Evolutionary conservation across 2,113 vertebrate species (phyloP), one percentile per base, ranked within the genome.

Genomic region (Boleophthalmus pectinirostris): DNA sequence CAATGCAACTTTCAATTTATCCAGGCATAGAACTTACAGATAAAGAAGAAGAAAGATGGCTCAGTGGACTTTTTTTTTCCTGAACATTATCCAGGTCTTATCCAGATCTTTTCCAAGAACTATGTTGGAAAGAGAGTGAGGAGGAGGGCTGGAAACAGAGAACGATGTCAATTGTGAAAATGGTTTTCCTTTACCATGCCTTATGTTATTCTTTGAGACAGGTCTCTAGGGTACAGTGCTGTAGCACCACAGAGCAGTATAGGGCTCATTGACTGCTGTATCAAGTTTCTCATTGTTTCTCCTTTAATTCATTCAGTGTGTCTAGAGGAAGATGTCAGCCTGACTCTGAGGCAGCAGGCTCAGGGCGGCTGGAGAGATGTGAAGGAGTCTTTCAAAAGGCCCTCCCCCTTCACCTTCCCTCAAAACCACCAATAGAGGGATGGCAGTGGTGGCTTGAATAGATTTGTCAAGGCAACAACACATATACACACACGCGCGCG

Each of bases 301-400:
- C 83, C 86, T 89, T 95, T 98, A 96, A 98, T 97, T 97, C 96
- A 97, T 97, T 96, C 95, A 95, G 95, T 94, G 94, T 95, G 95
- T 96, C 95, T 97, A 94, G 95, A 97, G 95, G 94, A 97, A 97
- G 96, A 98, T 96, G 96, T 98, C 96, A 98, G 95, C 94, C 96
- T 95, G 94, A 94, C 93, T 95, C 94, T 95, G 95, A 94, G 87
- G 89, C 89, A 93, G 94, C 94, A 92, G 92, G 93, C 93, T 94
- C 82, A 90, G 88, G 82, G 88, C 80, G 81, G 89, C 79, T 91
- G 80, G 80, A 86, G 82, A 73, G 79, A 85, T 82, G 78, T 65
- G 79, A 86, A 85, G 79, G 76, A 86, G 89, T 74, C 79, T 89
- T 90, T 90, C 82, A 89, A 90, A 88, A 77, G 75, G 70, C 72